A percentile compares a stretch with the other conserved stretches of the same genome.
These are phyloP conservation scores for Drosophila seclusa DNA, from an alignment of 2,888 invertebrate species.

Conservation along the genomic window DNA sequence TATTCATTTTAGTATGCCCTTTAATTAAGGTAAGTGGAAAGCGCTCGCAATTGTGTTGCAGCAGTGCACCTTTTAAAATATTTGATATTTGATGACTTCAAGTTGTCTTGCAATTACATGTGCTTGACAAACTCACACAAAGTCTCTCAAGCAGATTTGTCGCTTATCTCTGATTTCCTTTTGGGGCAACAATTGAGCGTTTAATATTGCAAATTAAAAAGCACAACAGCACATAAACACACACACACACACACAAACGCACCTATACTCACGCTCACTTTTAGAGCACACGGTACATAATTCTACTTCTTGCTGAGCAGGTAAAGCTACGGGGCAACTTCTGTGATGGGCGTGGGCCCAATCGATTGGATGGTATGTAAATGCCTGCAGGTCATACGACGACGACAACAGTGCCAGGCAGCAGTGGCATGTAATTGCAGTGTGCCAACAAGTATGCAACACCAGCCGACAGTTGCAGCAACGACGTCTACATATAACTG, in stretches of 20 bases:
- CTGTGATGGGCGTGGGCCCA: conserved; percentile 28
- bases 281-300: conserved; percentile 44
- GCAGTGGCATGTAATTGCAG: conserved; percentile 69
- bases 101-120: conserved; percentile 21
- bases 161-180: conserved; percentile 28
- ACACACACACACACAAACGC: conserved; percentile 5
- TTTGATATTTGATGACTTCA: conserved; percentile 38
- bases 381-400: conserved; percentile 66
- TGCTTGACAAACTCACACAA: conserved; percentile 14
- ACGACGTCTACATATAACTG: conserved; percentile 7
- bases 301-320: conserved; percentile 26
- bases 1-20: conserved; percentile 5
- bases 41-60: conserved; percentile 18
- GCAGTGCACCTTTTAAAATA: conserved; percentile 17
- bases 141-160: conserved; percentile 16
- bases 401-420: conserved; percentile 33
- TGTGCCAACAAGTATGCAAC: conserved; percentile 65
- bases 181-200: conserved; percentile 48
- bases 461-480: conserved; percentile 31
- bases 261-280: neutral
- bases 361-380: conserved; percentile 58
- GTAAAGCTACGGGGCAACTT: conserved; percentile 25
- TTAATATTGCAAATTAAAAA: conserved; percentile 61
- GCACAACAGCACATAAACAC: conserved; percentile 3
- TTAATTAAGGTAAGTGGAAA: conserved; percentile 42